A percentile compares a stretch with the other conserved stretches of the same genome.
phyloP scores from a whole-genome alignment of 2,888 invertebrate species.

The Eupithecia tripunctaria region DNA sequence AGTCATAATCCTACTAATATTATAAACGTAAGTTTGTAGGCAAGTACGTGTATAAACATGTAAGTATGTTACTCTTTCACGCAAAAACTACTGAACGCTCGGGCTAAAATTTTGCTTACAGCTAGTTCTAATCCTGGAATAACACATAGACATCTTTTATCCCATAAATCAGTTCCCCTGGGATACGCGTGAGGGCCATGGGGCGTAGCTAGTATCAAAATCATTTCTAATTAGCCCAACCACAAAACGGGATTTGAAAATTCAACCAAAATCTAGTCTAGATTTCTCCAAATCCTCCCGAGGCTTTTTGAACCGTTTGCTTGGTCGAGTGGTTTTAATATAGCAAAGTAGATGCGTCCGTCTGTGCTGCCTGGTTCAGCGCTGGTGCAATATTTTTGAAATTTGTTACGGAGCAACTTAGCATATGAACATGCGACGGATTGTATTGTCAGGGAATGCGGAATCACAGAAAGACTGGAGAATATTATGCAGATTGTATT shows the following conservation, averaged over 20 bases:
- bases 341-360: constrained; percentile 56
- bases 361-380: constrained; percentile 31
- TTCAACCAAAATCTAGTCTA: constrained; percentile 16
- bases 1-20: too few species aligned
- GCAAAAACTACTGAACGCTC: too few species aligned
- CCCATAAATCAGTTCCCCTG: too few species aligned
- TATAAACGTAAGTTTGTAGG: too few species aligned
- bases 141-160: too few species aligned
- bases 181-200: too few species aligned
- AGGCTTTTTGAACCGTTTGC: constrained; percentile 48
- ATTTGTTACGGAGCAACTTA: constrained; percentile 53
- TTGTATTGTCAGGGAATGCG: constrained; percentile 37
- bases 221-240: constrained; percentile 3
- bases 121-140: too few species aligned
- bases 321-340: constrained; percentile 64
- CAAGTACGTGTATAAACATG: too few species aligned
- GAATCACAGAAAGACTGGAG: constrained; percentile 10
- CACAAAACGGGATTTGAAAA: background rate
- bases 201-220: background rate
- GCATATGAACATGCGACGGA: constrained; percentile 50
- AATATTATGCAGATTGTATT: constrained; percentile 4
- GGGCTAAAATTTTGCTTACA: too few species aligned
- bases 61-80: too few species aligned
- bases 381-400: constrained; percentile 54
- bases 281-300: constrained; percentile 25